These are phyloP conservation scores for Ochropleura plecta DNA, from an alignment of 2,888 invertebrate genomes.

Conservation along the genomic window DNA sequence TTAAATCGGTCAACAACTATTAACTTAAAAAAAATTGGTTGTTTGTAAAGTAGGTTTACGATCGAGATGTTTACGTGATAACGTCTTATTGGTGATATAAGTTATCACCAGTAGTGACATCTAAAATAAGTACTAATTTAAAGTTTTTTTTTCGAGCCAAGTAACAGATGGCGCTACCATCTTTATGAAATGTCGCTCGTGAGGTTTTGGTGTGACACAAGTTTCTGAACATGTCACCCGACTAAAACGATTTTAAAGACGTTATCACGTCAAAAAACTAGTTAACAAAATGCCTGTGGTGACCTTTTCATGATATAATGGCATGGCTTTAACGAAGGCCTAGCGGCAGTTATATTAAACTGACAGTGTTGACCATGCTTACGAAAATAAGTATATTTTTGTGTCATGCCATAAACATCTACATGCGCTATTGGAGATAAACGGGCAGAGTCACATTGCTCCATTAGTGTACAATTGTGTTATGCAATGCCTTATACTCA, in stretches of 20 bases:
- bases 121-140: too few species aligned
- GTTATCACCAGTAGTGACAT: too few species aligned
- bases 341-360: background rate
- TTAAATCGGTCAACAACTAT: background rate
- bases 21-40: too few species aligned
- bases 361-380: slow-evolving; percentile 10
- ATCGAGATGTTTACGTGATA: too few species aligned
- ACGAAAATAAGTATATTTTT: slow-evolving; percentile 32
- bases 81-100: too few species aligned
- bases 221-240: too few species aligned
- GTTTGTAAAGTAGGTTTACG: too few species aligned
- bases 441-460: slow-evolving; percentile 3
- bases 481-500: slow-evolving; percentile 17
- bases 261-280: background rate
- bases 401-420: slow-evolving; percentile 37
- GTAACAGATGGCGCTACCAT: too few species aligned
- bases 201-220: too few species aligned
- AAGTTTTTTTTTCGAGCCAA: too few species aligned
- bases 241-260: too few species aligned
- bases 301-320: slow-evolving; percentile 6
- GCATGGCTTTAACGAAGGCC: background rate
- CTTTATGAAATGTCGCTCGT: too few species aligned
- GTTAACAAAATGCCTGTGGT: background rate
- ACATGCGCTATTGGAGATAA: slow-evolving; percentile 27
- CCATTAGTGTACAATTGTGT: slow-evolving; percentile 9